These are phyloP conservation scores for Hymenopus coronatus DNA, from an alignment of 2,888 invertebrate genomes.

Conservation along the genomic window DNA sequence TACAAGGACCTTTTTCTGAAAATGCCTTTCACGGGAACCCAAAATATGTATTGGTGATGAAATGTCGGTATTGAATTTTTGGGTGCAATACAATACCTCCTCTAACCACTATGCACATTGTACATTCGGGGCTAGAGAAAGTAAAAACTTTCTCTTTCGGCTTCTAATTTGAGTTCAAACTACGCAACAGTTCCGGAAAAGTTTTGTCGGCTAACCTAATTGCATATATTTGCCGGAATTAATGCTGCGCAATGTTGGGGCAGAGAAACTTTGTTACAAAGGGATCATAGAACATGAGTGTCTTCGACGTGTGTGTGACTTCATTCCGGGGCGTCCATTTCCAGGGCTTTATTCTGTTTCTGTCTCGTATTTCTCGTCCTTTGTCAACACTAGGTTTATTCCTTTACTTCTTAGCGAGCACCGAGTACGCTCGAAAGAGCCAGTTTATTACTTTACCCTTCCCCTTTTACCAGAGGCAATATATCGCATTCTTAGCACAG, in stretches of 20 bases:
- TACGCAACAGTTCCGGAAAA: too few relatives aligned
- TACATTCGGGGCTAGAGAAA: too few relatives aligned
- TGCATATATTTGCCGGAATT: not conserved
- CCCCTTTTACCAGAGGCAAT: not conserved
- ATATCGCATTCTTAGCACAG: not conserved
- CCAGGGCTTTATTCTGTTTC: not conserved
- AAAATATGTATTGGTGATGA: too few relatives aligned
- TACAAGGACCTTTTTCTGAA: too few relatives aligned
- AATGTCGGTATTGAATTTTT: too few relatives aligned
- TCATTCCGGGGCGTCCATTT: not conserved
- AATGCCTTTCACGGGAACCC: too few relatives aligned
- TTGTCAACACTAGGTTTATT: constrained; percentile 4
- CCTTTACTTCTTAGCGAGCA: not conserved
- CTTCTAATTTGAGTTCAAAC: too few relatives aligned
- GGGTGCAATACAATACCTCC: too few relatives aligned
- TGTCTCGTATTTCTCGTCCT: not conserved
- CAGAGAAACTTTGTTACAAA: not conserved
- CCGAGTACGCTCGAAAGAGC: not conserved
- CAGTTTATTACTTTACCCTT: not conserved
- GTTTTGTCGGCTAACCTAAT: too few relatives aligned
- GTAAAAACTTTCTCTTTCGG: too few relatives aligned
- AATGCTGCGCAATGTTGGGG: not conserved
- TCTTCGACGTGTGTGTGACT: not conserved
- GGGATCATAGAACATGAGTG: not conserved
- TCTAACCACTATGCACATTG: too few relatives aligned